Percentiles rank a stretch among this genome's conserved stretches.
Conservation (phyloP, 2,888 invertebrate species). For the Harmothoe impar region DNA sequence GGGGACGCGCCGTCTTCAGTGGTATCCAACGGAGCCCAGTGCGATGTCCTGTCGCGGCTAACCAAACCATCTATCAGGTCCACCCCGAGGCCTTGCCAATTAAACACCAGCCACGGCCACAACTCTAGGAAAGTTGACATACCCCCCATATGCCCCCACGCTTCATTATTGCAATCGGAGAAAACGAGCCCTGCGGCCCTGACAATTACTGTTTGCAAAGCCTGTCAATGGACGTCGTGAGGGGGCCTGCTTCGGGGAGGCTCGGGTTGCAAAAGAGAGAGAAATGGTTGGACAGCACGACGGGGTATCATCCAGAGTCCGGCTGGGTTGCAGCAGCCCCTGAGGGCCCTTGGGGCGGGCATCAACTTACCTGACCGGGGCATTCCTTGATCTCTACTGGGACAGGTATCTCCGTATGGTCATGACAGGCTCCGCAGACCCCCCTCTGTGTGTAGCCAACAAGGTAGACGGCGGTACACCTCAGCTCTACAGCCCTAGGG, state of each 20-base stretch:
- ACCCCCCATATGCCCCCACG: constrained; percentile 22
- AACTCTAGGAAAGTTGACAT: constrained; percentile 39
- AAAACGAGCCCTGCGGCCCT: neutral
- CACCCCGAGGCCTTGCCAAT: neutral
- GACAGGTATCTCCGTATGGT: constrained; percentile 25
- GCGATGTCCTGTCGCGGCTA: neutral
- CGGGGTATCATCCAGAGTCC: neutral
- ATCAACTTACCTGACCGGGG: constrained; percentile 8
- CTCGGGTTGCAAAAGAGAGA: no score
- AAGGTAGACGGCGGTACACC: neutral
- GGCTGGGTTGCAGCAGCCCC: neutral
- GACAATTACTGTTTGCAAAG: constrained; percentile 44
- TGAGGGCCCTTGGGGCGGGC: neutral
- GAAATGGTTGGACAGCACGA: neutral
- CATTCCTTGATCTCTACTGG: constrained; percentile 16
- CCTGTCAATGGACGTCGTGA: constrained; percentile 17
- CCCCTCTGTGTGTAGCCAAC: neutral
- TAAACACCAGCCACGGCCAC: neutral
- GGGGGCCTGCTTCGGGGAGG: neutral
- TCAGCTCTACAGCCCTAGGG: no score
- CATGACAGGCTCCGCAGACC: neutral
- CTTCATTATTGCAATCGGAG: constrained; percentile 34
- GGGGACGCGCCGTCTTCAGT: neutral
- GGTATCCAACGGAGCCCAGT: neutral
- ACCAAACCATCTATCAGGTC: neutral